These are phyloP conservation scores for Mastacembelus armatus DNA, from an alignment of 2,797 vertebrate genomes.

Conservation along the genomic window DNA sequence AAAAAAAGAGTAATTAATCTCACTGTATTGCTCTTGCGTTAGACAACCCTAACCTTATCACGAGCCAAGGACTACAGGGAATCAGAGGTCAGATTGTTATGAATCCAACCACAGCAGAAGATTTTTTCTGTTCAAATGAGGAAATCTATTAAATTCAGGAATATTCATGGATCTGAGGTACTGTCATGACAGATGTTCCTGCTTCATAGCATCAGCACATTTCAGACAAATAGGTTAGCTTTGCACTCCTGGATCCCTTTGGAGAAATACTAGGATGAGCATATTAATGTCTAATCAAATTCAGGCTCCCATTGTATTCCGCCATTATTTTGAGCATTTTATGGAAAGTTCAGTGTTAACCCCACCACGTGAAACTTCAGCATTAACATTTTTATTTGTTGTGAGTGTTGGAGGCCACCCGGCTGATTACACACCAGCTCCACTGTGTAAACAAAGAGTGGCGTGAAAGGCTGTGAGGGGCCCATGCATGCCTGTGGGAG, in stretches of 20 bases:
- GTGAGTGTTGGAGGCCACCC: conserved; percentile 45
- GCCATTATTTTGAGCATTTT: conserved; percentile 27
- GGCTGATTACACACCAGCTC: conserved; percentile 56
- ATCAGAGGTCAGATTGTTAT: conserved; percentile 16
- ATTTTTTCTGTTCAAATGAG: conserved; percentile 6
- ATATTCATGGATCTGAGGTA: neutral
- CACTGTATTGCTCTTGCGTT: conserved; percentile 23
- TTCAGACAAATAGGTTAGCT: conserved; percentile 15
- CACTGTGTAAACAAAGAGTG: conserved; percentile 73
- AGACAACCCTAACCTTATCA: conserved; percentile 11
- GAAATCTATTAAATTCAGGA: conserved; percentile 4
- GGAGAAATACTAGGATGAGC: conserved; percentile 5
- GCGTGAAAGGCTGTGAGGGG: conserved; percentile 73
- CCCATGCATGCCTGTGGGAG: conserved; percentile 77
- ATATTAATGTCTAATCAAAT: conserved; percentile 24
- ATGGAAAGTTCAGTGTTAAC: conserved; percentile 15
- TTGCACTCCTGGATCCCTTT: neutral
- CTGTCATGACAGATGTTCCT: conserved; percentile 25
- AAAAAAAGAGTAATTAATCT: conserved; percentile 55
- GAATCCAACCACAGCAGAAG: conserved; percentile 19
- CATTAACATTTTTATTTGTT: conserved; percentile 59
- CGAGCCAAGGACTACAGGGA: conserved; percentile 5
- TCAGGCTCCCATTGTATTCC: neutral
- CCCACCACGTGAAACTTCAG: conserved; percentile 25
- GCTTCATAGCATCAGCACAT: conserved; percentile 28